Evolutionary conservation across 2,113 vertebrate genomes (phyloP), one percentile per base, ranked within the genome.

Genomic region (Neogobius melanostomus): DNA sequence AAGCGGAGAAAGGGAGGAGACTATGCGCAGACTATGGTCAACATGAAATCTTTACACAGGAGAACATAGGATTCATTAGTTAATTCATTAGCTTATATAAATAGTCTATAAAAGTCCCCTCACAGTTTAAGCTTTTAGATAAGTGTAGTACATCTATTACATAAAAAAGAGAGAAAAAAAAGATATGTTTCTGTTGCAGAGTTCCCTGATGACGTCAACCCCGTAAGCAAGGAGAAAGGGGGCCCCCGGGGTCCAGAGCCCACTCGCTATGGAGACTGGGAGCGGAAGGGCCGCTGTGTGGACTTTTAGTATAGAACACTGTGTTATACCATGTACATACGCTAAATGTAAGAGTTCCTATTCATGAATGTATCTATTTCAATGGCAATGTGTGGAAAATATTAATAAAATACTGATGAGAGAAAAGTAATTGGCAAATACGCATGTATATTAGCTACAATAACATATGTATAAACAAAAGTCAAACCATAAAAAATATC

Each of bases 251-350:
- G 98, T 68, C 98, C 95, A 8, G 98, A 99, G 91, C 98, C 98
- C 69, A 99, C 98, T 0, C 95, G 97, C 68, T 99, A 95, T 0
- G 98, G 97, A 82, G 97, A 99, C 63, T 99, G 97, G 98, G 98
- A 99, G 81, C 94, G 96, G 80, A 99, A 96, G 90, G 98, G 98
- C 71, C 96, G 97, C 70, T 99, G 98, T 86, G 95, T 98, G 80
- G 98, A 99, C 88, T 99, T 99, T 85, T 99, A 94, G 84, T 36
- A 36, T 36, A 36, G 28, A 36, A 36, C 28, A 36, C 28, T 36
- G 6, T 28, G 3, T 8, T 5, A 9, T 3, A n/a, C 0, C 28
- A 2, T 45, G 42, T 61, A 8, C n/a, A n/a, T 43, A 11, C 11
- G 11, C 12, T 51, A 43, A 4, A 61, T 43, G 4, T 44, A 45